phyloP scores from a whole-genome alignment of 2,113 vertebrate genomes.

The Piliocolobus tephrosceles region DNA sequence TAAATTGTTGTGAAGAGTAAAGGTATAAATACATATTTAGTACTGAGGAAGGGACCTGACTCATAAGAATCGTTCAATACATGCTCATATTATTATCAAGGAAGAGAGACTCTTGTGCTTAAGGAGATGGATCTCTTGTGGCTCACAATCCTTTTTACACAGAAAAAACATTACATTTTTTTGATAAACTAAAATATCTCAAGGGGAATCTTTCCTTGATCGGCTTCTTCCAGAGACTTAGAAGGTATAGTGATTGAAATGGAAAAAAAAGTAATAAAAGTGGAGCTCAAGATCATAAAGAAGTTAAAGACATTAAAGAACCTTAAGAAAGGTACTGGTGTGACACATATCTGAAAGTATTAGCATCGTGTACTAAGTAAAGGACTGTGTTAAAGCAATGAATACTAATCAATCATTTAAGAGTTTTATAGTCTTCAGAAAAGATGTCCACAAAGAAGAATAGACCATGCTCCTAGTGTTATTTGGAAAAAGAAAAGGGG shows the following conservation, averaged over 20 bases:
- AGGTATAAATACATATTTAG: neutral
- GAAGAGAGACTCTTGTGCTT: neutral
- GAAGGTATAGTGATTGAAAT: neutral
- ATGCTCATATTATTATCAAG: neutral
- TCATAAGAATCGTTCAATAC: neutral
- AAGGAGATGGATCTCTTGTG: neutral
- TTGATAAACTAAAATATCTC: neutral
- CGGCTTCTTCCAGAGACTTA: neutral
- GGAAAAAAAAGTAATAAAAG: neutral
- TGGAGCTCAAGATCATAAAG: neutral
- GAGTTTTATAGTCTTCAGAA: neutral
- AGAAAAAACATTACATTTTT: neutral
- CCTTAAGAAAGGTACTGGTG: neutral
- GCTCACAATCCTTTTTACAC: neutral
- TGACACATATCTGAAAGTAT: neutral
- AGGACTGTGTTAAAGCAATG: neutral
- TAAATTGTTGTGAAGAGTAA: neutral
- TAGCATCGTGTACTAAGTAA: neutral
- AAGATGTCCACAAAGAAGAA: neutral
- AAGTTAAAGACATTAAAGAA: constrained; percentile 14
- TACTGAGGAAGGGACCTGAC: neutral
- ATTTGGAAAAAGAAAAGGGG: neutral
- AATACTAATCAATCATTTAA: neutral
- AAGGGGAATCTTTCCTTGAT: neutral
- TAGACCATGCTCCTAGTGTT: neutral